phyloP scores from a whole-genome alignment of 2,797 vertebrate species.

The Enteromius trimaculatus region DNA sequence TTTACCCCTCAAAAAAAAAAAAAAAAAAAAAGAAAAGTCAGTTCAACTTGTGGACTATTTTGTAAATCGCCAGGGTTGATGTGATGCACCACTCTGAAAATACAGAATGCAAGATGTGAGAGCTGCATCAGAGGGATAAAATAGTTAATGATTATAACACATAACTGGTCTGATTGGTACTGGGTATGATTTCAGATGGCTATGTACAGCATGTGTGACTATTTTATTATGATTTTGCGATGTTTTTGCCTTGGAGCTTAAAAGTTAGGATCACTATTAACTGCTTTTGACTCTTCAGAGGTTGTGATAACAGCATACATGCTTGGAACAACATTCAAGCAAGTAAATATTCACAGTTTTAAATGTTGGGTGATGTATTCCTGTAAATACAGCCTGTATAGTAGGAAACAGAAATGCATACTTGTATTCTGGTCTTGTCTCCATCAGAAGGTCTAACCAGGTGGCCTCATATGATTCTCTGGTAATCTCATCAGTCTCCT shows the following conservation, averaged over 20 bases:
- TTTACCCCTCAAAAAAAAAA: too few relatives aligned
- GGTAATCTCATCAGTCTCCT: constrained; percentile 55
- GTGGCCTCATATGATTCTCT: constrained; percentile 60
- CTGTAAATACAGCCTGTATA: neutral
- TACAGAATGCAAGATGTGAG: neutral
- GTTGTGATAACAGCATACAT: neutral
- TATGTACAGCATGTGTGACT: neutral
- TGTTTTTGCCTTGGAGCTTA: neutral
- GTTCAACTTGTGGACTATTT: neutral
- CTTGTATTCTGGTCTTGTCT: constrained; percentile 65
- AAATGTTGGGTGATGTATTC: neutral
- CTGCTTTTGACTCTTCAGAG: neutral
- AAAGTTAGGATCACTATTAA: neutral
- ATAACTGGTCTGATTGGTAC: too few relatives aligned
- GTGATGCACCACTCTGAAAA: neutral
- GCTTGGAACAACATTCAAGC: neutral
- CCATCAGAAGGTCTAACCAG: constrained; percentile 66
- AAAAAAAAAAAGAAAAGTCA: neutral
- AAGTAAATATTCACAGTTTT: neutral
- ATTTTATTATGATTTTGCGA: neutral
- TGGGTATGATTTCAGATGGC: neutral
- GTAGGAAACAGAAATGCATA: constrained; percentile 43
- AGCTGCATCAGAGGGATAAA: neutral
- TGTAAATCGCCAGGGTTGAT: neutral
- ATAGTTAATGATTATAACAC: neutral